These are phyloP conservation scores for Nowickia ferox DNA, from an alignment of 2,888 invertebrate species.

Conservation along the genomic window DNA sequence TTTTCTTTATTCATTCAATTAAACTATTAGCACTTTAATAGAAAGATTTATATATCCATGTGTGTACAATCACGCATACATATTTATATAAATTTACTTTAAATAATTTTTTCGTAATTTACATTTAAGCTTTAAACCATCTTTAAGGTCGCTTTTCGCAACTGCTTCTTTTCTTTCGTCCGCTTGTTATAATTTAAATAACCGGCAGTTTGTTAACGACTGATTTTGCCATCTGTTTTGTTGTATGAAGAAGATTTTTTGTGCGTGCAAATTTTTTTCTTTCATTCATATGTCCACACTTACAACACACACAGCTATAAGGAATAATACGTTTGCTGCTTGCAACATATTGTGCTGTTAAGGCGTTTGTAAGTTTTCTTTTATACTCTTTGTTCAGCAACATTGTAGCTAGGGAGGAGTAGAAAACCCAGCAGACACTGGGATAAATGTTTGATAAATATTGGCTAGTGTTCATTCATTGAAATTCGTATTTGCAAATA, in stretches of 20 bases:
- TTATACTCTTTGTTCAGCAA: constrained; percentile 22
- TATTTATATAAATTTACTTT: constrained; percentile 1
- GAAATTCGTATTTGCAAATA: too few relatives aligned
- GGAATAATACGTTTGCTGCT: constrained; percentile 38
- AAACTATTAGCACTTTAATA: constrained; percentile 39
- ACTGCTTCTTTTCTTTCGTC: constrained; percentile 32
- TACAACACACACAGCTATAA: constrained; percentile 34
- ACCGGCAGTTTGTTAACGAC: constrained; percentile 71
- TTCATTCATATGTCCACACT: constrained; percentile 10
- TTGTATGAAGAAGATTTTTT: constrained; percentile 69
- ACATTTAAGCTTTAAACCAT: constrained; percentile 15
- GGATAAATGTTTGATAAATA: background rate
- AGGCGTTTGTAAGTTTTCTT: constrained; percentile 7
- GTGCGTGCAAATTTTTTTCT: constrained; percentile 62
- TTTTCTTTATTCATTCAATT: background rate
- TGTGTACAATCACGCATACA: too few relatives aligned
- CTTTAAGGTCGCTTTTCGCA: constrained; percentile 23
- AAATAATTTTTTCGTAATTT: constrained; percentile 16
- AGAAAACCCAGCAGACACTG: background rate
- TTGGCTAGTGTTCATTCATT: background rate
- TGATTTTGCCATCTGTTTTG: constrained; percentile 69
- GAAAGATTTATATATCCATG: background rate
- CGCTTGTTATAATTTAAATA: constrained; percentile 65
- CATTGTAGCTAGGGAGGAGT: constrained; percentile 40
- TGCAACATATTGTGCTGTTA: constrained; percentile 54